A percentile compares a stretch with the other conserved stretches of the same genome.
These are phyloP conservation scores for Caenorhabditis japonica DNA, from an alignment of 2,888 invertebrate species.

Conservation along the genomic window DNA sequence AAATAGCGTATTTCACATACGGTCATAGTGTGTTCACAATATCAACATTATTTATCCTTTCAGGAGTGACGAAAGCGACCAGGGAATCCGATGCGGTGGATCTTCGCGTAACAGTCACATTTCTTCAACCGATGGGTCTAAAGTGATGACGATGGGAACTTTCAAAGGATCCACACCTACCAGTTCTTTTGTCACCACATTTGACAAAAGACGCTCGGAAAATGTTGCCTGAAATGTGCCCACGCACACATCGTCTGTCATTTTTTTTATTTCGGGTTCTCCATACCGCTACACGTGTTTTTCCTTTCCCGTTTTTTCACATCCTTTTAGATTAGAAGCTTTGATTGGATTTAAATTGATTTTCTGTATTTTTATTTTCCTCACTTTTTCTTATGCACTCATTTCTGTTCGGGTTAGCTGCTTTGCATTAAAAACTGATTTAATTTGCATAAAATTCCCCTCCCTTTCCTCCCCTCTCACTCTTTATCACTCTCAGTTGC, in stretches of 20 bases:
- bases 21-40: no score
- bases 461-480: no score
- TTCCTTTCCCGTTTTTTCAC: conserved; percentile 9
- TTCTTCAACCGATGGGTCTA: conserved; percentile 60
- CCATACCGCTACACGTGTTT: conserved; percentile 33
- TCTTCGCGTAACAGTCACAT: conserved; percentile 66
- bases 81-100: conserved; percentile 59
- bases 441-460: no score
- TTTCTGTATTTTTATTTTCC: no score
- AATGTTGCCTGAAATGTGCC: conserved; percentile 35
- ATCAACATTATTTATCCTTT: not conserved
- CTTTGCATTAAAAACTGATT: no score
- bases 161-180: conserved; percentile 56
- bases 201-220: conserved; percentile 53
- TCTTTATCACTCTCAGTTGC: no score
- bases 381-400: no score
- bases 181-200: conserved; percentile 58
- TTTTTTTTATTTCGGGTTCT: conserved; percentile 81
- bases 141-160: conserved; percentile 56
- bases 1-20: no score
- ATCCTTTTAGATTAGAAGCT: not conserved
- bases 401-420: no score
- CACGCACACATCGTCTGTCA: no score
- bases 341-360: no score
- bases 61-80: conserved; percentile 67